These are phyloP conservation scores for Phasianus colchicus DNA, from an alignment of 2,113 vertebrate species.

Conservation along the genomic window DNA sequence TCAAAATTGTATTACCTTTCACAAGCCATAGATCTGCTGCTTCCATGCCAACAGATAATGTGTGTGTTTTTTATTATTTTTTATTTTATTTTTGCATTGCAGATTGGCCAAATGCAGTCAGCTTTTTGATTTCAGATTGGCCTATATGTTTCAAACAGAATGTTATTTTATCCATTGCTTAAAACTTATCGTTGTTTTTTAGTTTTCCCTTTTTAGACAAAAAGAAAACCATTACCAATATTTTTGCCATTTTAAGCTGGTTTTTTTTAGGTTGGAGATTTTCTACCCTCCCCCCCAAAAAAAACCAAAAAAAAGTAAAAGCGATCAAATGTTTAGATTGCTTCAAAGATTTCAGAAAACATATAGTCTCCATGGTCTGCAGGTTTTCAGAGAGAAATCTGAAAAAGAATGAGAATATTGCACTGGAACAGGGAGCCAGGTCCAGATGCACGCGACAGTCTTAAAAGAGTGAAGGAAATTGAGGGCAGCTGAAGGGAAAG, in stretches of 20 bases:
- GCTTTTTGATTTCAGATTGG: neutral
- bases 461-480: slow-evolving; percentile 59
- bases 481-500: slow-evolving; percentile 56
- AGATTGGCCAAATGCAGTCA: neutral
- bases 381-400: slow-evolving; percentile 15
- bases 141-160: neutral
- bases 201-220: neutral
- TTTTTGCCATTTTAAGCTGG: neutral
- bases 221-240: neutral
- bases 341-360: slow-evolving; percentile 11
- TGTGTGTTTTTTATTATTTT: neutral
- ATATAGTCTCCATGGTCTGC: neutral
- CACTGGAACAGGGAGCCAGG: neutral
- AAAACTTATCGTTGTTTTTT: neutral
- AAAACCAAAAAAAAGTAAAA: neutral
- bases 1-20: neutral
- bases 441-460: slow-evolving; percentile 29
- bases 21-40: neutral
- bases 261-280: neutral
- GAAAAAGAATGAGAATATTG: slow-evolving; percentile 3
- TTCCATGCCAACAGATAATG: neutral
- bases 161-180: fast-evolving
- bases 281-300: neutral
- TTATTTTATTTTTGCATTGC: neutral
- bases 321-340: neutral